phyloP scores from a whole-genome alignment of 1,140 invertebrate genomes.

The Anastrepha ludens region DNA sequence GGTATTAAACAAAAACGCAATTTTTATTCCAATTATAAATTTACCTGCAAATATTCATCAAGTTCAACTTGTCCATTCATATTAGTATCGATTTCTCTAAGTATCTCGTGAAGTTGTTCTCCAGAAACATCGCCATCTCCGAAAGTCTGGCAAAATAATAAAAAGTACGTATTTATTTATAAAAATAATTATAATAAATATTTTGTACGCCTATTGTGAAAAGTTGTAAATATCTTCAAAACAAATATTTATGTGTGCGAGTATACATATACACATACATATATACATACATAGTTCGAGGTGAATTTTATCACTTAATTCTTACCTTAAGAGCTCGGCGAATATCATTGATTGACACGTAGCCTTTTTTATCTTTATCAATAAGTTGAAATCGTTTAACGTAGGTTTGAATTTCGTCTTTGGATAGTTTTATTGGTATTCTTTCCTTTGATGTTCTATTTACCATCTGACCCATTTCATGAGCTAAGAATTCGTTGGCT shows the following conservation, averaged over 20 bases:
- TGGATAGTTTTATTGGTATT: constrained; percentile 93
- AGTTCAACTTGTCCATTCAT: constrained; percentile 99
- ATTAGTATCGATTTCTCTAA: constrained; percentile 98
- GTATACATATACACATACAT: not conserved
- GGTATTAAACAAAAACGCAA: no score
- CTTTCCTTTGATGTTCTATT: constrained; percentile 91
- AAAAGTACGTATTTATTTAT: not conserved
- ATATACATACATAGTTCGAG: not conserved
- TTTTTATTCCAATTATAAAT: not conserved
- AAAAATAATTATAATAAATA: not conserved
- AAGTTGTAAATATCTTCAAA: not conserved
- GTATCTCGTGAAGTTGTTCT: constrained; percentile 97
- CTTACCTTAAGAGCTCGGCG: constrained; percentile 92
- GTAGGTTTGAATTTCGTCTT: constrained; percentile 95
- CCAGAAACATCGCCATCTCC: constrained; percentile 92
- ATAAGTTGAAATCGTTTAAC: constrained; percentile 96
- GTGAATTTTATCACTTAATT: not conserved
- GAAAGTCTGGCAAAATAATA: constrained; percentile 79
- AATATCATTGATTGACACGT: constrained; percentile 98
- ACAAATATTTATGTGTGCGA: not conserved
- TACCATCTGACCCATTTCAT: constrained; percentile 98
- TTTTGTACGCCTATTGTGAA: not conserved
- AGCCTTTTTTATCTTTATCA: constrained; percentile 97
- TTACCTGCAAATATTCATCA: constrained; percentile 98
- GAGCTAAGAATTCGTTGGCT: constrained; percentile 89